phyloP scores from a whole-genome alignment of 2,113 vertebrate species.

The Thinocorus orbignyianus region DNA sequence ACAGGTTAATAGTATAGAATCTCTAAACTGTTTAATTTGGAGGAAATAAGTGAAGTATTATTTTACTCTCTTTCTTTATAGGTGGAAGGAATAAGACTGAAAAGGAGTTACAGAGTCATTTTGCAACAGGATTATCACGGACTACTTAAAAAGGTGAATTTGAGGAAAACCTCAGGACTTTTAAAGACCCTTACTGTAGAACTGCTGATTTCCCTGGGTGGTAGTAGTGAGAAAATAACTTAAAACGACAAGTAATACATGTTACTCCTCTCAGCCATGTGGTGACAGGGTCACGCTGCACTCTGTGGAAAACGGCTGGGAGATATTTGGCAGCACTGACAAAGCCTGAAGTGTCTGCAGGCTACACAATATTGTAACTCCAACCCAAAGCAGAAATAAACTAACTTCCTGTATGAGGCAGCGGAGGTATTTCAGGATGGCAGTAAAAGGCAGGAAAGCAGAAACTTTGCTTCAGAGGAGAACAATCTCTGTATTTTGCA shows the following conservation, averaged over 20 bases:
- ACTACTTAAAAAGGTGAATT: slow-evolving; percentile 31
- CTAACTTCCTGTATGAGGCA: neutral
- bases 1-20: neutral
- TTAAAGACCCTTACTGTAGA: neutral
- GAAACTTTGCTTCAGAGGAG: slow-evolving; percentile 2
- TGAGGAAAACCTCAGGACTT: slow-evolving; percentile 53
- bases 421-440: slow-evolving; percentile 13
- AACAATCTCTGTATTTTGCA: neutral
- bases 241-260: neutral
- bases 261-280: neutral
- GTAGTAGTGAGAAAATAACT: slow-evolving; percentile 4
- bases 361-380: neutral
- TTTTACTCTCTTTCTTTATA: neutral
- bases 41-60: slow-evolving; percentile 8
- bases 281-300: neutral
- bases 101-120: neutral
- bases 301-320: neutral
- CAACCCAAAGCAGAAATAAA: slow-evolving; percentile 11
- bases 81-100: neutral
- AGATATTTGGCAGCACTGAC: slow-evolving; percentile 10
- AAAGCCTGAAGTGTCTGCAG: slow-evolving; percentile 27
- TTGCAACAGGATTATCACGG: slow-evolving; percentile 8
- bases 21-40: slow-evolving; percentile 10
- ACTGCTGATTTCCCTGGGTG: slow-evolving; percentile 39
- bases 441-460: slow-evolving; percentile 45